These are phyloP conservation scores for Pitta sordida DNA, from an alignment of 2,113 vertebrate species.

Conservation along the genomic window DNA sequence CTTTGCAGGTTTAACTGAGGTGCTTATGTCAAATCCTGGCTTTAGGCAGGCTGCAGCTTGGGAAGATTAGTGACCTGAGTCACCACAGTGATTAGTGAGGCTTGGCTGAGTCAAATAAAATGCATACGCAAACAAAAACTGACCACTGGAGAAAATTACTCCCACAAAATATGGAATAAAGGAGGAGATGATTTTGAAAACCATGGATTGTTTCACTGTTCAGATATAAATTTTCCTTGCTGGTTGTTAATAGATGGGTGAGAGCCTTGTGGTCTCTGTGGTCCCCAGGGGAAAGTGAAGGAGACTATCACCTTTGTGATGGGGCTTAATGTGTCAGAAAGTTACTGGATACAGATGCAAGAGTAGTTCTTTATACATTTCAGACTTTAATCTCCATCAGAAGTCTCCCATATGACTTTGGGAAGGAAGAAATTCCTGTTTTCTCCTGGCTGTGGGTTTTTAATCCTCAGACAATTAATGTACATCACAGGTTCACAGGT, in stretches of 20 bases:
- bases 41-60: accelerated
- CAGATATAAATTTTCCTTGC: background rate
- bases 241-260: background rate
- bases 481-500: too few relatives aligned
- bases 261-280: background rate
- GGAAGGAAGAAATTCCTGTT: background rate
- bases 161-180: background rate
- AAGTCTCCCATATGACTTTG: background rate
- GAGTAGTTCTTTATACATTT: background rate
- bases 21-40: background rate
- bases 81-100: background rate
- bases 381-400: background rate
- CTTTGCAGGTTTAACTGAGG: background rate
- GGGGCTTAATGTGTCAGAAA: background rate
- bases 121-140: accelerated
- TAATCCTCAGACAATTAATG: background rate
- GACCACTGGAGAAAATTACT: background rate
- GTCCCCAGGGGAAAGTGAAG: background rate
- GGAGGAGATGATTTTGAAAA: background rate
- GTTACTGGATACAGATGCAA: background rate
- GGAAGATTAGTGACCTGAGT: background rate
- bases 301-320: background rate
- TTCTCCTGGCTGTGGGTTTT: background rate
- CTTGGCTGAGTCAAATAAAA: background rate
- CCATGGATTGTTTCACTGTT: background rate